Evolutionary conservation across 2,797 vertebrate species (phyloP), one percentile per base, ranked within the genome.

Genomic region (Triplophysa yarkandensis): DNA sequence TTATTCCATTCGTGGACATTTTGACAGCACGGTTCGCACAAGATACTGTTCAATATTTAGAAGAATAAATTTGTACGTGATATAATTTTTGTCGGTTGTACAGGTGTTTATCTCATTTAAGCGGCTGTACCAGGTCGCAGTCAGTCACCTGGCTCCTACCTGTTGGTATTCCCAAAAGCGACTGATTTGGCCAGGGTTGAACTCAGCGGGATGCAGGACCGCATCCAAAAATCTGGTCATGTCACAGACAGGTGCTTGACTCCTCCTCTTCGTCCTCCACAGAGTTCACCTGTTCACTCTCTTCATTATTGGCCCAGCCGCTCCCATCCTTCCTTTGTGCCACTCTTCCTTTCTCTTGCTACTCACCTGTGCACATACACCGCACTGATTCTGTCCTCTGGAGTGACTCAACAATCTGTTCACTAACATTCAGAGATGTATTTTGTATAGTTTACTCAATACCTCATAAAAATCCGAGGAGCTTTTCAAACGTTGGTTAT

Each of bases 1-100:
- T 95, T 68, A 89, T 80, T 86, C 96, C 96, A 83, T 97, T 97
- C n/a, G 92, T 93, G 78, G 95, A 90, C 97, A 99, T 99, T 84
- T 89, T 90, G 68, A 78, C 66, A 61, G 64, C 77, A 76, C 78
- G 10, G 43, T 61, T 48, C 77, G 64, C 61, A 65, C 67, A 66
- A 68, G 62, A 68, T 65, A 39, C 16, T n/a, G 7, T 19, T 19
- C 6, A 7, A 46, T n/a, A 46, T 80, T 78, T 39, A n/a, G n/a
- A n/a, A n/a, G n/a, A n/a, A n/a, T n/a, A n/a, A n/a, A n/a, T n/a
- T n/a, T n/a, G n/a, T n/a, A n/a, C n/a, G n/a, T n/a, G n/a, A n/a
- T n/a, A n/a, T n/a, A n/a, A n/a, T n/a, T n/a, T n/a, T 17, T 0
- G 14, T 6, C 17, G 41, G 41, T 57, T 32, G 17, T 36, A 14